phyloP scores from a whole-genome alignment of 2,888 invertebrate genomes.

The Linnaemya vulpina region DNA sequence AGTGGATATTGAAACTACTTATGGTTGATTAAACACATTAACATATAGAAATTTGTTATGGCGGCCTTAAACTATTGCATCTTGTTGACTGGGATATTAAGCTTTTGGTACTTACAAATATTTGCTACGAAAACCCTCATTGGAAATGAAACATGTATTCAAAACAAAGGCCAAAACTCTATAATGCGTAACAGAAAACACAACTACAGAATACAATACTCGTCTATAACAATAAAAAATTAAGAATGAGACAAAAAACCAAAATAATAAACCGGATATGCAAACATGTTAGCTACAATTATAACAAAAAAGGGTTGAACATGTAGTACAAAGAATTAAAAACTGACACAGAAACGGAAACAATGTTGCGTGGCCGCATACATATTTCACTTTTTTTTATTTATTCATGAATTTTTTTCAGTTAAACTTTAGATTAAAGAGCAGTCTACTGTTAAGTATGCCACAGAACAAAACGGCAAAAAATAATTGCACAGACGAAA shows the following conservation, averaged over 20 bases:
- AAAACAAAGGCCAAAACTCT: conserved; percentile 62
- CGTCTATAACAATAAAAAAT: neutral
- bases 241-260: neutral
- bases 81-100: no score
- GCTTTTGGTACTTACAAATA: no score
- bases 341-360: conserved; percentile 26
- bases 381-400: no score
- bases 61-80: no score
- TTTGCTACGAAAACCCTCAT: no score
- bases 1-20: no score
- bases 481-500: no score
- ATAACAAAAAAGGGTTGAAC: conserved; percentile 48
- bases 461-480: no score
- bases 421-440: conserved; percentile 52
- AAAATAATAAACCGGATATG: conserved; percentile 64
- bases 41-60: no score
- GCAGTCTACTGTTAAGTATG: neutral
- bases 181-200: conserved; percentile 64
- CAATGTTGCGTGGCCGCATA: no score
- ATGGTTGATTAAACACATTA: no score
- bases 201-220: neutral
- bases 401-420: conserved; percentile 44
- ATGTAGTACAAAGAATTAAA: conserved; percentile 55
- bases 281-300: conserved; percentile 64
- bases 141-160: neutral